Evolutionary conservation across 1,140 invertebrate genomes (phyloP).

Genomic region (Aleiodes sp.): DNA sequence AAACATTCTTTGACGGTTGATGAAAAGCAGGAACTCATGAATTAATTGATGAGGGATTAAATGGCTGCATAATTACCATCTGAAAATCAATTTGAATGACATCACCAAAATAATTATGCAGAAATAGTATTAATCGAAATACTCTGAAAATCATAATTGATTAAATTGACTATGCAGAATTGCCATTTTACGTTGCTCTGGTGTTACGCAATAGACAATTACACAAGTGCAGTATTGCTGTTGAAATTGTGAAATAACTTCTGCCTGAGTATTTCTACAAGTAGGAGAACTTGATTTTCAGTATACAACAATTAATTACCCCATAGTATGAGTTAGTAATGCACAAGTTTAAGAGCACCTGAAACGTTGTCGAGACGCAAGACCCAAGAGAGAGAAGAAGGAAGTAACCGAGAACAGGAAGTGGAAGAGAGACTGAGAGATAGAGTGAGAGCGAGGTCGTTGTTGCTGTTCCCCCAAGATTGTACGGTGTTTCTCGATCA

Average conservation of each 20-base stretch:
- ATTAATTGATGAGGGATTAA: too few species aligned
- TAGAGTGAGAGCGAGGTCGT: slow-evolving; percentile 6
- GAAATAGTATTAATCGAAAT: background rate
- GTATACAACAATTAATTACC: slow-evolving; percentile 38
- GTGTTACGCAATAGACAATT: background rate
- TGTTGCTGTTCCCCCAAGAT: background rate
- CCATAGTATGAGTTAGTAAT: slow-evolving; percentile 10
- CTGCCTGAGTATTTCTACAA: background rate
- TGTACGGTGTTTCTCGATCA: slow-evolving; percentile 32
- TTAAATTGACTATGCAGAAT: background rate
- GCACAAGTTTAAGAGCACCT: background rate
- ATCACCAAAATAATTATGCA: too few species aligned
- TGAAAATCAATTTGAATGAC: too few species aligned
- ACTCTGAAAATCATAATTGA: background rate
- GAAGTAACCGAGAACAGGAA: slow-evolving; percentile 17
- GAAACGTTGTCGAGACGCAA: too few species aligned
- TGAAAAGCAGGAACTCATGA: too few species aligned
- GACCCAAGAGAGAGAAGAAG: background rate
- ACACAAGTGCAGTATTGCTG: background rate
- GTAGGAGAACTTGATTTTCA: slow-evolving; percentile 14
- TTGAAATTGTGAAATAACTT: background rate
- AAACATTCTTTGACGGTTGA: too few species aligned
- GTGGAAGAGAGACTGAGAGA: slow-evolving; percentile 15
- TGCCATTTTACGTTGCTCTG: slow-evolving; percentile 2
- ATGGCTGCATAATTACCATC: too few species aligned